These are phyloP conservation scores for Drosophila incognita DNA, from an alignment of 2,888 invertebrate species.

Conservation along the genomic window DNA sequence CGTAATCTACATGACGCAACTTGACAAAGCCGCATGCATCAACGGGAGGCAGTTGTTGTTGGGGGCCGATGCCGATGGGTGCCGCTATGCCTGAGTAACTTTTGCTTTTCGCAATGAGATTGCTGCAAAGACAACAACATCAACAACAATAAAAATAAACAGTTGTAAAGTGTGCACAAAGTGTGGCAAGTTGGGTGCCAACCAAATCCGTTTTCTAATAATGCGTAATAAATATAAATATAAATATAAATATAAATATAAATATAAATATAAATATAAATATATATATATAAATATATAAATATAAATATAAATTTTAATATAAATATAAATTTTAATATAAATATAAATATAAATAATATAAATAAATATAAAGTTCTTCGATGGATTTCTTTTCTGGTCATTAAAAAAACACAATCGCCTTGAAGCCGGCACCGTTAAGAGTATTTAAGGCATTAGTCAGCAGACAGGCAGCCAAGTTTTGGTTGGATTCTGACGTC, in stretches of 20 bases:
- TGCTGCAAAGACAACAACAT: slow-evolving; percentile 74
- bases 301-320: too few species aligned
- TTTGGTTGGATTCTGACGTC: slow-evolving; percentile 24
- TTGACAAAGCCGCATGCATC: slow-evolving; percentile 82
- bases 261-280: too few species aligned
- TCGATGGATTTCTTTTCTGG: background rate
- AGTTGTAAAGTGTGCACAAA: slow-evolving; percentile 42
- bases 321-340: too few species aligned
- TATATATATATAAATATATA: too few species aligned
- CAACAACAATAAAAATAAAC: slow-evolving; percentile 26
- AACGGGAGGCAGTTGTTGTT: slow-evolving; percentile 78
- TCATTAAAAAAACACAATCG: slow-evolving; percentile 13
- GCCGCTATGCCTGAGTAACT: slow-evolving; percentile 82
- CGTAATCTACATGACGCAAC: slow-evolving; percentile 82
- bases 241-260: too few species aligned
- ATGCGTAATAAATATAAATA: background rate
- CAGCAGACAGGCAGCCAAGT: slow-evolving; percentile 28
- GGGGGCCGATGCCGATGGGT: slow-evolving; percentile 74
- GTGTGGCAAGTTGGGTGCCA: slow-evolving; percentile 48
- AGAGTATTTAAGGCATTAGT: slow-evolving; percentile 47
- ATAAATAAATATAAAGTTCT: too few species aligned
- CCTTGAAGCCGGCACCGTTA: slow-evolving; percentile 54
- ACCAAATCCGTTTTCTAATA: background rate
- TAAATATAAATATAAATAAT: too few species aligned
- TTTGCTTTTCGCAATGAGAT: slow-evolving; percentile 85